A percentile compares a stretch with the other conserved stretches of the same genome.
Evolutionary conservation across 2,113 vertebrate genomes (phyloP).

Genomic region (Pachycephala philippinensis): DNA sequence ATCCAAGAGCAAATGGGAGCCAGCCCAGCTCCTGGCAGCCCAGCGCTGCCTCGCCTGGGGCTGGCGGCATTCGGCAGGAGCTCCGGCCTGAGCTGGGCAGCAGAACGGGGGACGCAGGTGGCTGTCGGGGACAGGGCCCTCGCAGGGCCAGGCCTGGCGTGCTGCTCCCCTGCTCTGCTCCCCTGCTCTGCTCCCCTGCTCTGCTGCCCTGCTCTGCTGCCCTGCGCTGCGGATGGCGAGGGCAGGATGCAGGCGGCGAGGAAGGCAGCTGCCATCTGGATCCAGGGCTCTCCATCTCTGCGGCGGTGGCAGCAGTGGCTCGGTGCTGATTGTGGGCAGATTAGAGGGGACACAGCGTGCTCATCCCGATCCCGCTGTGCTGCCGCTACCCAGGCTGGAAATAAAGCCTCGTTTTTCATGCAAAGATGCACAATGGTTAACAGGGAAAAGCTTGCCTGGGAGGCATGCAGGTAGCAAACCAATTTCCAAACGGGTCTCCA

Average conservation of each 20-base stretch:
- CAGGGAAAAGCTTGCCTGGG: slow-evolving; percentile 13
- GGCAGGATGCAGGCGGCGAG: not conserved
- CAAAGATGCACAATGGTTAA: slow-evolving; percentile 57
- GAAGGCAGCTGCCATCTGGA: slow-evolving; percentile 3
- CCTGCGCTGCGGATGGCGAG: not conserved
- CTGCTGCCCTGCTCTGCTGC: not conserved
- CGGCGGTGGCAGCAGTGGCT: not conserved
- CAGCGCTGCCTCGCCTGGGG: not conserved
- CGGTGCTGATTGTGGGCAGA: slow-evolving; percentile 16
- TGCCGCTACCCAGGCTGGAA: slow-evolving; percentile 3
- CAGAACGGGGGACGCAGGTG: not conserved
- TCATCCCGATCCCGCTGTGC: not conserved
- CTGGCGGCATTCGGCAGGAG: not conserved
- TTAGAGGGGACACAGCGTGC: not conserved
- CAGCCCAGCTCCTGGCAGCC: not conserved
- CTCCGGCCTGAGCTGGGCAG: not conserved
- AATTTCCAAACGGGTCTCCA: not conserved
- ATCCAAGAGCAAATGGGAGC: not conserved
- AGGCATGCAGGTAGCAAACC: slow-evolving; percentile 40
- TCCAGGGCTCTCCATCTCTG: not conserved
- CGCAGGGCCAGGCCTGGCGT: not conserved
- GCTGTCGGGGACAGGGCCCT: not conserved
- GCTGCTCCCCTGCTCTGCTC: not conserved
- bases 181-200: not conserved
- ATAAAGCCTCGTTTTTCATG: slow-evolving; percentile 54